Evolutionary conservation across 2,797 vertebrate genomes (phyloP).

Genomic region (Semaprochilodus insignis): DNA sequence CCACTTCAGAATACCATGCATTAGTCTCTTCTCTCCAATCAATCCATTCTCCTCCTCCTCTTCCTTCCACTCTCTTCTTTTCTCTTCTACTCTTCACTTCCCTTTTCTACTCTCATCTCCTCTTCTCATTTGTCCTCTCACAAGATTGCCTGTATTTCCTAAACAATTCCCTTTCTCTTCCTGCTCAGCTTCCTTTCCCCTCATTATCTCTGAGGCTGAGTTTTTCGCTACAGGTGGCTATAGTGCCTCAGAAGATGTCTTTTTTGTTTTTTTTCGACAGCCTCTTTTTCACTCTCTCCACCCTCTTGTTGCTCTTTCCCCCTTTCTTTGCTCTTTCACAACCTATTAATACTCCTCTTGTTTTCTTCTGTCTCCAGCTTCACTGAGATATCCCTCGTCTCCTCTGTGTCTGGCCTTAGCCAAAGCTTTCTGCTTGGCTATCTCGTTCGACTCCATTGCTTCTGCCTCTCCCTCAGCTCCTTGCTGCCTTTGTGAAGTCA

Average conservation of each 20-base stretch:
- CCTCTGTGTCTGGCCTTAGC: neutral
- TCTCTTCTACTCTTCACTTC: neutral
- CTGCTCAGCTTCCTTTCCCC: neutral
- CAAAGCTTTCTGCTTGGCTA: slow-evolving; percentile 20
- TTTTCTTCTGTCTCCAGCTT: slow-evolving; percentile 8
- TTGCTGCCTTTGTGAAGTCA: slow-evolving; percentile 40
- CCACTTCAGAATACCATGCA: slow-evolving; percentile 37
- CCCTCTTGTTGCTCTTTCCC: neutral
- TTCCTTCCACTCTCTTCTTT: slow-evolving; percentile 1
- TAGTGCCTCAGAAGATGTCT: slow-evolving; percentile 38
- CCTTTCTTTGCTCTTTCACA: neutral
- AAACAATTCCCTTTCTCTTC: slow-evolving; percentile 36
- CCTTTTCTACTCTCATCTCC: slow-evolving; percentile 6
- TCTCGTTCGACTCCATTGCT: slow-evolving; percentile 47
- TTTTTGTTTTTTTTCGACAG: neutral
- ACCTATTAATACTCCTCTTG: slow-evolving; percentile 34
- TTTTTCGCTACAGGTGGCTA: slow-evolving; percentile 43
- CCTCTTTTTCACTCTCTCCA: neutral
- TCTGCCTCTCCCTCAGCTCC: slow-evolving; percentile 38
- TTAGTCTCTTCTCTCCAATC: slow-evolving; percentile 38
- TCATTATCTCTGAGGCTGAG: slow-evolving; percentile 19
- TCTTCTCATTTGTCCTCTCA: neutral
- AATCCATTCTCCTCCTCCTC: slow-evolving; percentile 4
- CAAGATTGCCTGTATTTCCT: slow-evolving; percentile 16
- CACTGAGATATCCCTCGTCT: neutral